Percentiles rank a stretch among this genome's conserved stretches.
Evolutionary conservation across 2,888 invertebrate genomes (phyloP).

Genomic region (Eristalis tenax): DNA sequence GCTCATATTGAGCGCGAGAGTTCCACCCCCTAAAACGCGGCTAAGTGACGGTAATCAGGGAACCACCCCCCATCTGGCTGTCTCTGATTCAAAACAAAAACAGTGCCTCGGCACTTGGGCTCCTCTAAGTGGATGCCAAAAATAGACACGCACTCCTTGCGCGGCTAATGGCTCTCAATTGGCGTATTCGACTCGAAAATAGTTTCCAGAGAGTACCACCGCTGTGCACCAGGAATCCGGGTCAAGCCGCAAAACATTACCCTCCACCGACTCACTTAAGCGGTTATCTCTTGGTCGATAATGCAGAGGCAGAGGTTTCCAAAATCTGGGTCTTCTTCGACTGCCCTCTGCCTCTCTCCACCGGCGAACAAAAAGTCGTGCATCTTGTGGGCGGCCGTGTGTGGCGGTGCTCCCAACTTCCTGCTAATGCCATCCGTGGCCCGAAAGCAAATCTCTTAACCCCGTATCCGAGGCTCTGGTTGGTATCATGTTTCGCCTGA

Average conservation of each 20-base stretch:
- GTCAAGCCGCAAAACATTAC: background rate
- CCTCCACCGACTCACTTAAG: background rate
- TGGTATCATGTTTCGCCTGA: slow-evolving; percentile 60
- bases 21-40: background rate
- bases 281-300: background rate
- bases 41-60: background rate
- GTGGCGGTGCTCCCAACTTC: background rate
- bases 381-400: background rate
- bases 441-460: background rate
- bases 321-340: background rate
- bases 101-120: background rate
- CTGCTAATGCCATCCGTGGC: background rate
- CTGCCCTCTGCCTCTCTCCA: no score
- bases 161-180: slow-evolving; percentile 63
- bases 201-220: slow-evolving; percentile 20
- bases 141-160: slow-evolving; percentile 45
- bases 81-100: background rate
- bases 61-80: background rate
- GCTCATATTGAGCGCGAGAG: background rate
- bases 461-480: background rate
- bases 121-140: slow-evolving; percentile 25
- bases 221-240: background rate
- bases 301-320: background rate
- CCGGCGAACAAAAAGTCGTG: no score
- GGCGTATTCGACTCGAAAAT: slow-evolving; percentile 56